These are phyloP conservation scores for Hybos culiciformis DNA, from an alignment of 2,888 invertebrate species.

Conservation along the genomic window DNA sequence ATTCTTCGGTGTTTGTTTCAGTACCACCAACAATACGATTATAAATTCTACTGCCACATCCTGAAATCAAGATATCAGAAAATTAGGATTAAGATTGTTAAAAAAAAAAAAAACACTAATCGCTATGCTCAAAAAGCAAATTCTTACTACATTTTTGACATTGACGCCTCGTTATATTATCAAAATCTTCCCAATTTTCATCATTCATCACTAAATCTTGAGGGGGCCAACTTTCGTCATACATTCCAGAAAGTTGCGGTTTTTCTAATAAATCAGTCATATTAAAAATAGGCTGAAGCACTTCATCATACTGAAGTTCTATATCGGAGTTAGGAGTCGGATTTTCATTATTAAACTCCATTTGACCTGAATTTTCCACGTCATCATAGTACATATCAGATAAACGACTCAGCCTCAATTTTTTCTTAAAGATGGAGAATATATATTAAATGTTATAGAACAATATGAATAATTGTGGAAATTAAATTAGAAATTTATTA, in stretches of 20 bases:
- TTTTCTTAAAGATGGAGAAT: no score
- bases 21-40: constrained; percentile 55
- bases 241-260: neutral
- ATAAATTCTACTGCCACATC: constrained; percentile 50
- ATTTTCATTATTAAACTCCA: no score
- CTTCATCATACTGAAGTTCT: no score
- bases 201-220: no score
- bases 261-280: neutral
- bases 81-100: neutral
- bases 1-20: constrained; percentile 42
- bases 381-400: no score
- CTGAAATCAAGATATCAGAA: constrained; percentile 29
- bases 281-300: neutral
- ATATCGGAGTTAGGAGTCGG: no score
- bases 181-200: neutral
- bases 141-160: neutral
- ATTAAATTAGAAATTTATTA: no score
- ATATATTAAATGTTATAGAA: no score
- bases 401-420: no score
- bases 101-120: neutral
- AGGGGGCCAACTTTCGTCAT: neutral
- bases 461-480: no score
- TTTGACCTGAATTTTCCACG: no score
- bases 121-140: no score
- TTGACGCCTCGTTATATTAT: neutral